Evolutionary conservation across 2,888 invertebrate species (phyloP).

Genomic region (Cheilosia urbana): DNA sequence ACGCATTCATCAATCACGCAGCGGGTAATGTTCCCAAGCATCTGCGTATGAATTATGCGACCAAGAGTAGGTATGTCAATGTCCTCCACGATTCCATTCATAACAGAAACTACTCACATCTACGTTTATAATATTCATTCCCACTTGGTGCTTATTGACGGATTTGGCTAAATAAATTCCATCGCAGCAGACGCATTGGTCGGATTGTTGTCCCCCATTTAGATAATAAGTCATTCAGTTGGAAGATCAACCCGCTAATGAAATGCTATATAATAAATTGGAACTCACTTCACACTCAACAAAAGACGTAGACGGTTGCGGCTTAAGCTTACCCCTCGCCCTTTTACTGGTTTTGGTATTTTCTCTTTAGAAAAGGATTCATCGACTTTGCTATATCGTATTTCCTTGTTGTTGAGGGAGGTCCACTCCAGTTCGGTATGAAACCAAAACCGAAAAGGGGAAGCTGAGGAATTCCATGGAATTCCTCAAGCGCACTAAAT

Average conservation of each 20-base stretch:
- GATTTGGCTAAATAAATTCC: neutral
- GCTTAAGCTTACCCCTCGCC: constrained; percentile 8
- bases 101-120: neutral
- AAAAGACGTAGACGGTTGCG: constrained; percentile 42
- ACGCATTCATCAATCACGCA: constrained; percentile 22
- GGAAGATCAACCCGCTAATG: constrained; percentile 3
- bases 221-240: constrained; percentile 18
- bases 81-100: too few species aligned
- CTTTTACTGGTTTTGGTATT: neutral
- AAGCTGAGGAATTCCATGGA: constrained; percentile 36
- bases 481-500: neutral
- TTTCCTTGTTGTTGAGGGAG: constrained; percentile 38
- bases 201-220: constrained; percentile 12
- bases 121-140: neutral
- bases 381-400: constrained; percentile 34
- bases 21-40: neutral
- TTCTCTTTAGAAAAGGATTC: neutral
- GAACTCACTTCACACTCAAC: constrained; percentile 37
- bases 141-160: neutral
- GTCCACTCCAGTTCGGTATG: neutral
- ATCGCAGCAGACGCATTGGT: neutral
- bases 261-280: constrained; percentile 29
- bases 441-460: neutral
- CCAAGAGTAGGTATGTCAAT: too few species aligned
- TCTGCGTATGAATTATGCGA: neutral